Conservation (phyloP, 2,113 vertebrate species). For the Apistogramma diplotaenia region DNA sequence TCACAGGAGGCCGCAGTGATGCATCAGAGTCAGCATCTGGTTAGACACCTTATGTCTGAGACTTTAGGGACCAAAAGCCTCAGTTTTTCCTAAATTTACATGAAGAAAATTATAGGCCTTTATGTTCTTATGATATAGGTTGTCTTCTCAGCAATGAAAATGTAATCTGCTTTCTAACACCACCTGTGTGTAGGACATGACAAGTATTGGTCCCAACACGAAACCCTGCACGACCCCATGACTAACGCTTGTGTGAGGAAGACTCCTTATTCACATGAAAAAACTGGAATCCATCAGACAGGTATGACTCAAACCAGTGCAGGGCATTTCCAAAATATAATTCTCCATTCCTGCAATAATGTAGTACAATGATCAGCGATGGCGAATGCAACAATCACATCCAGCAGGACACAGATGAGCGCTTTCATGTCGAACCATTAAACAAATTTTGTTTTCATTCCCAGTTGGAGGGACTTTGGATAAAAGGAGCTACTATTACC, state of each 20-base stretch:
- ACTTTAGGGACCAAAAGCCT: not conserved
- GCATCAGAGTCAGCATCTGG: not conserved
- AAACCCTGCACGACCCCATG: not conserved
- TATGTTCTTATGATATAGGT: not conserved
- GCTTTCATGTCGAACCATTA: not conserved
- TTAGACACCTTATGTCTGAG: not conserved
- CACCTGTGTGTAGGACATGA: not conserved
- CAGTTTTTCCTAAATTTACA: not conserved
- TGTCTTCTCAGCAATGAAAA: not conserved
- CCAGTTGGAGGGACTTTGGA: not conserved
- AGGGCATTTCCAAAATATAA: not conserved
- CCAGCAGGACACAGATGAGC: no score
- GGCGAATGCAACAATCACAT: no score
- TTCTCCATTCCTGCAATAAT: no score
- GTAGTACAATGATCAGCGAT: no score
- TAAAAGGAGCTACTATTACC: slow-evolving; percentile 57
- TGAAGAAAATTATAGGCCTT: not conserved
- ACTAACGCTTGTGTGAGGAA: not conserved
- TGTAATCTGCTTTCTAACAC: not conserved
- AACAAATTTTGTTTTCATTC: not conserved
- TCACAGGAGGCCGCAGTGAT: not conserved
- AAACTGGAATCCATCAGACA: not conserved
- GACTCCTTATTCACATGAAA: not conserved
- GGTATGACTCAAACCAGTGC: not conserved
- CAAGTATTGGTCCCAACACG: not conserved